These are phyloP conservation scores for Daphoenositta chrysoptera DNA, from an alignment of 2,113 vertebrate species.

Conservation along the genomic window DNA sequence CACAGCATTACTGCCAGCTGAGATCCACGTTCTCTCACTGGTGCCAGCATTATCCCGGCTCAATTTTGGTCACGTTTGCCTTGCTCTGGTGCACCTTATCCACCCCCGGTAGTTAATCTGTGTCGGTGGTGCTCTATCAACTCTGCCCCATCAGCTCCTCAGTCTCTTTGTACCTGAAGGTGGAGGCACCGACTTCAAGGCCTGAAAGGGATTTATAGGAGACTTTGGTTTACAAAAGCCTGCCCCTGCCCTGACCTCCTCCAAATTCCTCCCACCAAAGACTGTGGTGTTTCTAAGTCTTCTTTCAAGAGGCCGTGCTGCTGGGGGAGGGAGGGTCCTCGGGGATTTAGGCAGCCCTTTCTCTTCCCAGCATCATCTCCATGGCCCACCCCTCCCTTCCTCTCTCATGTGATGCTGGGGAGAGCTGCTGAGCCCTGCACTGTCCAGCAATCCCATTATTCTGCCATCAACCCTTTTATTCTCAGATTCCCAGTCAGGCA, in stretches of 20 bases:
- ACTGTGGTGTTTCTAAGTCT: background rate
- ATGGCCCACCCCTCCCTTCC: background rate
- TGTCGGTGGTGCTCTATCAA: background rate
- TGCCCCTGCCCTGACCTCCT: constrained; percentile 21
- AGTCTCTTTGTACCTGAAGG: background rate
- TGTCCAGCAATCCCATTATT: constrained; percentile 55
- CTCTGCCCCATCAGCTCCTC: background rate
- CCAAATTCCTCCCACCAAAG: background rate
- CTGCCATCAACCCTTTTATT: constrained; percentile 73
- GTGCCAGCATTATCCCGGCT: background rate
- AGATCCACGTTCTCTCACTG: background rate
- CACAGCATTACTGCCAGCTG: background rate
- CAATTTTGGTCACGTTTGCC: background rate
- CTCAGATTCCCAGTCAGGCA: constrained; percentile 69
- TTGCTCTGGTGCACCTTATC: background rate
- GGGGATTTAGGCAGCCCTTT: background rate
- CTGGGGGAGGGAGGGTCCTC: constrained; percentile 15
- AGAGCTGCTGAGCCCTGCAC: constrained; percentile 70
- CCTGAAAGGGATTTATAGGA: background rate
- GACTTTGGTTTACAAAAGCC: background rate
- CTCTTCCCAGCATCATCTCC: constrained; percentile 12
- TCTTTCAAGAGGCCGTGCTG: constrained; percentile 25
- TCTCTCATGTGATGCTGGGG: constrained; percentile 36
- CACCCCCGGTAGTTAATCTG: background rate
- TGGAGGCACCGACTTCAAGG: background rate